These are phyloP conservation scores for Loriculus beryllinus DNA, from an alignment of 2,797 vertebrate genomes.

Conservation along the genomic window DNA sequence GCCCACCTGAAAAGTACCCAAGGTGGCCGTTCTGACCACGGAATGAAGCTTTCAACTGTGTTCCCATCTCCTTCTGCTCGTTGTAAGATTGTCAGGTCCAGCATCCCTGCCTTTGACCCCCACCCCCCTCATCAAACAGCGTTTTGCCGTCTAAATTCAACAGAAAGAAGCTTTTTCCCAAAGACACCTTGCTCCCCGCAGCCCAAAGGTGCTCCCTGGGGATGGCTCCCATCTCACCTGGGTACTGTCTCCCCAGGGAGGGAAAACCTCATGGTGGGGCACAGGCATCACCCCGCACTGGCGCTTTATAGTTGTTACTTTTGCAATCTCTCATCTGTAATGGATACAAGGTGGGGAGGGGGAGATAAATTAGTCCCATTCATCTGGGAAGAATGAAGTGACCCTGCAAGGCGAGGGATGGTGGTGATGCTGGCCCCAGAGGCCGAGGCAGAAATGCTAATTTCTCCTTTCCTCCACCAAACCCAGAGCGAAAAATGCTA, in stretches of 20 bases:
- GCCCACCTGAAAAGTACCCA: neutral
- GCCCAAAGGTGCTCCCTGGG: neutral
- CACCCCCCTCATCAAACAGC: neutral
- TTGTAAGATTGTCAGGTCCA: accelerated
- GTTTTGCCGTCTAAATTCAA: neutral
- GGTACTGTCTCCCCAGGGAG: neutral
- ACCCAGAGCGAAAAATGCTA: slow-evolving; percentile 63
- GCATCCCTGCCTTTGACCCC: neutral
- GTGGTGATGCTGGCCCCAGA: slow-evolving; percentile 20
- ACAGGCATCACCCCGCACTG: neutral
- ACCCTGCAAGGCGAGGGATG: slow-evolving; percentile 38
- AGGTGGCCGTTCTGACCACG: accelerated
- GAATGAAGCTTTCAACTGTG: accelerated
- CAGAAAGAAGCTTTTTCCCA: neutral
- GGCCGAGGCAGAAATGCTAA: slow-evolving; percentile 64
- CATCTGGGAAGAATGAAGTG: slow-evolving; percentile 64
- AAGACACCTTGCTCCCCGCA: neutral
- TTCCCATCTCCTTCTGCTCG: accelerated
- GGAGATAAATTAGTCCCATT: slow-evolving; percentile 69
- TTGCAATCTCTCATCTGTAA: slow-evolving; percentile 55
- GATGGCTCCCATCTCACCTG: neutral
- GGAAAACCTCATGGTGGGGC: neutral
- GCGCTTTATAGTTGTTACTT: neutral
- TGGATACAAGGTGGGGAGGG: slow-evolving; percentile 4
- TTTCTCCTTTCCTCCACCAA: slow-evolving; percentile 57